Base-by-base conservation (phyloP, 2,888 invertebrate genomes). In the Patella depressa region DNA sequence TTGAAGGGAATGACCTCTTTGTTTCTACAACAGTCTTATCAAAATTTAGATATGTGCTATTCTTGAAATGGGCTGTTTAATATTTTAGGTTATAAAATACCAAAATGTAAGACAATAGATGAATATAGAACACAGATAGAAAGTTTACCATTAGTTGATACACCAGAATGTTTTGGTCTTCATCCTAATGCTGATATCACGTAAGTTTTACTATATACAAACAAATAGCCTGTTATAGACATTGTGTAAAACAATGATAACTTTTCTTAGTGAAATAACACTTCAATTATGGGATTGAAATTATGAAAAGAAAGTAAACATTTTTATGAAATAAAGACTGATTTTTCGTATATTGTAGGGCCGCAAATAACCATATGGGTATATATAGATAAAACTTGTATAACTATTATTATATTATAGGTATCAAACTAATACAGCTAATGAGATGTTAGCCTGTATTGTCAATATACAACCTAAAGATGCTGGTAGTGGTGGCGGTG, bases 381-480 rank as follows among this genome's bases (percentile, higher is more conserved):
- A 34, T 34, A 34, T 34, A 34, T 34, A 34, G 34, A 45, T 45
- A 7, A 7, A 45, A 45, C 45, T 45, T 45, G 9, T 7, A 45
- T 9, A 45, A 45, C 45, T 45, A 45, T 45, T 45, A 45, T 45
- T 45, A 45, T 45, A 45, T 19, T 11, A 3, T 85, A 93, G 93
- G n/a, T 93, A 98, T 92, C 98, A 98, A 92, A 98, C 98, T 82
- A 98, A 98, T 90, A 97, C 97, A 72, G 97, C 98, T 53, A 91
- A 92, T 92, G 96, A 94, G 84, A 98, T 98, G 89, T 93, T 98
- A 87, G 97, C 97, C 89, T 97, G 97, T 0, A 98, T 98, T 87
- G 93, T 98, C 70, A 97, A 95, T 90, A 98, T 98, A n/a, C 98
- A 98, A 89, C 98, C 98, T 0, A 98, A 98, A 90, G 98, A 98